Conservation (phyloP, 2,113 vertebrate species). For the Camelus bactrianus region DNA sequence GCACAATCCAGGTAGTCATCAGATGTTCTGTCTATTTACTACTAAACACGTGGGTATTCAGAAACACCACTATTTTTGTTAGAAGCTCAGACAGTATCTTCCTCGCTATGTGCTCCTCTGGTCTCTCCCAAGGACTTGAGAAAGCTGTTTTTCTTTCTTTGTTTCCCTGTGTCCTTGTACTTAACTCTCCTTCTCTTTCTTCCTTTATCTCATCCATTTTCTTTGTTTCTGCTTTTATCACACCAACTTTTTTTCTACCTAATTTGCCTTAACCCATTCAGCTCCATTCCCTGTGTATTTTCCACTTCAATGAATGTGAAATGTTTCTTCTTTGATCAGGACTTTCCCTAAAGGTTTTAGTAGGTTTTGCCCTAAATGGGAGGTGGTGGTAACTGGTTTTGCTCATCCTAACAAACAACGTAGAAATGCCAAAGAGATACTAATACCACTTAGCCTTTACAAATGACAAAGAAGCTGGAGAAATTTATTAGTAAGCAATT, state of each 20-base stretch:
- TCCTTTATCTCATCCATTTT: constrained; percentile 62
- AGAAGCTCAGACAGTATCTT: neutral
- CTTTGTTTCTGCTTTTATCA: constrained; percentile 60
- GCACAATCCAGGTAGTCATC: neutral
- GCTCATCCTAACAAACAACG: neutral
- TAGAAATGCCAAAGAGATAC: constrained; percentile 32
- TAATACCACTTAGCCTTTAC: constrained; percentile 30
- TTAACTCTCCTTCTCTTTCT: constrained; percentile 14
- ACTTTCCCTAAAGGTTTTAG: constrained; percentile 66
- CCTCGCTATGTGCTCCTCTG: neutral
- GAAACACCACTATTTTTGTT: neutral
- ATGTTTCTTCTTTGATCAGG: constrained; percentile 59
- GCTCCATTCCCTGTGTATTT: constrained; percentile 31
- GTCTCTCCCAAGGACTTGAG: neutral
- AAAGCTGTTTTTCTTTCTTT: neutral
- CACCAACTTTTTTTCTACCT: neutral
- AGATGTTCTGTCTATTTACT: neutral
- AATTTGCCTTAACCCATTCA: constrained; percentile 44
- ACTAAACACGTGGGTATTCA: neutral
- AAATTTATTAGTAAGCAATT: constrained; percentile 2
- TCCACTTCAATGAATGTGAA: constrained; percentile 2
- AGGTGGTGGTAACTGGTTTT: constrained; percentile 49
- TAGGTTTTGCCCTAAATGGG: constrained; percentile 58
- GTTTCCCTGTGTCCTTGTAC: neutral
- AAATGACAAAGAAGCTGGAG: neutral